Percentiles rank a stretch among this genome's conserved stretches.
Conservation (phyloP, 2,888 invertebrate species). For the Gasteruption jaculator region DNA sequence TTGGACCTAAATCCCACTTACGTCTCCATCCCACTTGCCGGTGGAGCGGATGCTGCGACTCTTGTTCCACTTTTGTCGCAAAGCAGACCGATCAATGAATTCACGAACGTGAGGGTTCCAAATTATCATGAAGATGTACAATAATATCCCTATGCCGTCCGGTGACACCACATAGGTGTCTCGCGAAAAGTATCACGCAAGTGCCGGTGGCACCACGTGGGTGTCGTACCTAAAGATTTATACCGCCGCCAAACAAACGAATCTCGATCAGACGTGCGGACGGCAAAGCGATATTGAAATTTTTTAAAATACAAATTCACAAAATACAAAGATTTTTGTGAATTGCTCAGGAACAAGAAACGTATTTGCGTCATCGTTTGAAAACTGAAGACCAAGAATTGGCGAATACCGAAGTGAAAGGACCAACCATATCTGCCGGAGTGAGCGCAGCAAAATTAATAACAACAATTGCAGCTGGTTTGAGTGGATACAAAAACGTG, state of each 20-base stretch:
- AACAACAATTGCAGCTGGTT: constrained; percentile 30
- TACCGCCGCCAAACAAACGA: too few relatives aligned
- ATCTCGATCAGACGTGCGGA: too few relatives aligned
- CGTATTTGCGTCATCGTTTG: constrained; percentile 28
- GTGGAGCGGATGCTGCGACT: constrained; percentile 38
- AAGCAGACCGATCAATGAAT: constrained; percentile 31
- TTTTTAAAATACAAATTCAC: constrained; percentile 2
- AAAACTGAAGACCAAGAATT: constrained; percentile 31
- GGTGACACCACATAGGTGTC: too few relatives aligned
- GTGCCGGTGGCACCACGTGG: too few relatives aligned
- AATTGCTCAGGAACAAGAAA: constrained; percentile 32
- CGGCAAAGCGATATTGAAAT: too few relatives aligned
- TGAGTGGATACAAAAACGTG: constrained; percentile 30
- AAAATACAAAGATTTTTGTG: neutral
- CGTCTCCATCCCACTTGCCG: constrained; percentile 37
- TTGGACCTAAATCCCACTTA: constrained; percentile 37
- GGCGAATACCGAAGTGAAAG: constrained; percentile 18
- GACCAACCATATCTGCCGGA: constrained; percentile 32
- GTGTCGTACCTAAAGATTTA: too few relatives aligned
- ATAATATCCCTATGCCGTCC: too few relatives aligned
- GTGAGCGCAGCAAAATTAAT: constrained; percentile 38
- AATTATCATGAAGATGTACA: constrained; percentile 9
- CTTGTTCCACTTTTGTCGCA: constrained; percentile 39
- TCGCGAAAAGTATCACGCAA: too few relatives aligned
- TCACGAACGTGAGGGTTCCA: constrained; percentile 30